Evolutionary conservation across 1,140 invertebrate genomes (phyloP), one percentile per base, ranked within the genome.

Genomic region (Thaumetopoea pityocampa): DNA sequence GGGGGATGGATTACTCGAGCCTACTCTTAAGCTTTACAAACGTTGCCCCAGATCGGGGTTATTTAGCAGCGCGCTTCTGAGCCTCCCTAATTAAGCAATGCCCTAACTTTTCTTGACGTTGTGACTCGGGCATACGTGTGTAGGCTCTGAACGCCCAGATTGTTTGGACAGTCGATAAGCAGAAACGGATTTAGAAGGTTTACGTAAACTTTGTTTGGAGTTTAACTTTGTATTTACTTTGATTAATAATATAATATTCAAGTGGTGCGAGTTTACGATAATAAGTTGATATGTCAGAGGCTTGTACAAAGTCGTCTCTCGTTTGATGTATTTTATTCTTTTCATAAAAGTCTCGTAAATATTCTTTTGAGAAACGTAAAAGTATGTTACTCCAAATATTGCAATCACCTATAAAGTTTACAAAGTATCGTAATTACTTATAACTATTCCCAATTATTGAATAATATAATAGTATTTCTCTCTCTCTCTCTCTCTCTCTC

Each of bases 11-110:
- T 66, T 59, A 58, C 48, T 17, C 20, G 32, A 40, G 44, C 24
- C 37, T 16, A 30, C 50, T 54, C 48, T 18, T 62, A 70, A 70
- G 57, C 54, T 51, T 57, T 54, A 64, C 50, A 62, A 69, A 69
- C 54, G 63, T 51, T 47, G 37, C 44, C 51, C 51, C 29, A 51
- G 62, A 62, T 62, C 52, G 41, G 32, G 26, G 50, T 55, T 56
- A 61, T 59, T 58, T 59, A 59, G 58, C 46, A 49, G 32, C 41
- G 44, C 44, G 36, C 32, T 37, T 37, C 41, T 47, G 18, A 51
- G 45, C 42, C 37, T 36, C 32, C 37, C 49, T 59, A 58, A 62
- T 66, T 66, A 66, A 66, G 54, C 38, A 38, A 15, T 26, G 8
- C 41, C 49, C 58, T 60, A 62, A 62, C 52, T 59, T 59, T 59